Evolutionary conservation across 2,797 vertebrate genomes (phyloP), one percentile per base, ranked within the genome.

Genomic region (Odontamblyopus rebecca): DNA sequence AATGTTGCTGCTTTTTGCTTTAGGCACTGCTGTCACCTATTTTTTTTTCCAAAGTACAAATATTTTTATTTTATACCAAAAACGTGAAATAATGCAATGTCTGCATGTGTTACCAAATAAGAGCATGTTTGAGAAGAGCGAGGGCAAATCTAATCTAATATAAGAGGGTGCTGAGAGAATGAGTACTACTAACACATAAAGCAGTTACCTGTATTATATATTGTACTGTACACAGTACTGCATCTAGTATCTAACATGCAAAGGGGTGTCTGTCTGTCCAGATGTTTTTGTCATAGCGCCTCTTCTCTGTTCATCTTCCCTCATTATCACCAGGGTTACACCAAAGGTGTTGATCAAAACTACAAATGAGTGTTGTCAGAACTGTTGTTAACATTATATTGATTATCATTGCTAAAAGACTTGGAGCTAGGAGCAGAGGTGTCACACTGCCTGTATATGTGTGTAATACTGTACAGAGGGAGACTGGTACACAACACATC

Each of bases 11-110:
- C 92, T 77, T 83, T 75, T 92, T 92, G 88, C 85, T 92, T 93
- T 93, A 92, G 91, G 93, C 77, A 88, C 93, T 94, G 91, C 92
- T 93, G 88, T 91, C 81, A 78, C 81, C 84, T 86, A 61, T 89
- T 86, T 86, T 90, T 23, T 23, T 60, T 27, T 90, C 92, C 90
- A 94, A 94, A 94, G 91, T 90, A 90, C 76, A 76, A 86, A 86
- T 81, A 80, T 84, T 77, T 80, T 50, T 80, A 77, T 74, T 62
- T 79, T 73, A 59, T 91, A 87, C 93, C 91, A 94, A 94, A 94
- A 91, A 92, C 80, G 73, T 90, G 67, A 91, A 90, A 84, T 85
- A 88, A 93, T 93, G 91, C 93, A 94, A 93, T 82, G 84, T 90
- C 82, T 82, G 76, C 82, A 88, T 67, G n/a, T 82, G 73, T 90